phyloP scores from a whole-genome alignment of 92 coral and sea anemone genomes.

The Epizoanthus stellaris region DNA sequence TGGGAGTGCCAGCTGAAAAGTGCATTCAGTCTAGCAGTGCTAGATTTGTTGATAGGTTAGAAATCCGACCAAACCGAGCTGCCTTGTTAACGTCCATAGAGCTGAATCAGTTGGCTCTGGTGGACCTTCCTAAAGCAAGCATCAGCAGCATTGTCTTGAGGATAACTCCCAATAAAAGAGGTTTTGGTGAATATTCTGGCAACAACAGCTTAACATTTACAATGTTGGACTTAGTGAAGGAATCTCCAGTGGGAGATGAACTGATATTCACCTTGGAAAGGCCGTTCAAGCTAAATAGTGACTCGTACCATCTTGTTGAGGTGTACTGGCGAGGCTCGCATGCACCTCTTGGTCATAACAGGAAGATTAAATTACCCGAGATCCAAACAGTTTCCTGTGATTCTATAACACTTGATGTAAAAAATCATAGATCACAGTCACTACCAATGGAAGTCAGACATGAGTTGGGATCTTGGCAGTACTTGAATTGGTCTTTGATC shows the following conservation, averaged over 20 bases:
- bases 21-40: not conserved
- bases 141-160: not conserved
- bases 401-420: not conserved
- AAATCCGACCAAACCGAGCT: not conserved
- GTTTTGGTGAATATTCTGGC: not conserved
- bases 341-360: not conserved
- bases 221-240: not conserved
- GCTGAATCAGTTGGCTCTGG: not conserved
- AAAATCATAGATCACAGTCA: not conserved
- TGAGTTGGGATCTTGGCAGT: not conserved
- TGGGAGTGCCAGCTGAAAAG: conserved; percentile 7
- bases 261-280: not conserved
- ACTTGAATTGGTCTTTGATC: conserved; percentile 1
- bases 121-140: not conserved
- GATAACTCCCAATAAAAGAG: not conserved
- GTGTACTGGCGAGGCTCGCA: conserved; percentile 1
- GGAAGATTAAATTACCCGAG: not conserved
- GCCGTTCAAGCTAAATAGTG: not conserved
- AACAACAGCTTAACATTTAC: not conserved
- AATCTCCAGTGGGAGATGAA: not conserved
- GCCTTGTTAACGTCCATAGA: not conserved
- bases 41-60: not conserved
- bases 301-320: not conserved
- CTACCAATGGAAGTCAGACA: too few species aligned
- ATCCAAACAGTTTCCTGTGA: not conserved